Evolutionary conservation across 1,140 invertebrate species (phyloP).

Genomic region (Saccostrea glomerata): DNA sequence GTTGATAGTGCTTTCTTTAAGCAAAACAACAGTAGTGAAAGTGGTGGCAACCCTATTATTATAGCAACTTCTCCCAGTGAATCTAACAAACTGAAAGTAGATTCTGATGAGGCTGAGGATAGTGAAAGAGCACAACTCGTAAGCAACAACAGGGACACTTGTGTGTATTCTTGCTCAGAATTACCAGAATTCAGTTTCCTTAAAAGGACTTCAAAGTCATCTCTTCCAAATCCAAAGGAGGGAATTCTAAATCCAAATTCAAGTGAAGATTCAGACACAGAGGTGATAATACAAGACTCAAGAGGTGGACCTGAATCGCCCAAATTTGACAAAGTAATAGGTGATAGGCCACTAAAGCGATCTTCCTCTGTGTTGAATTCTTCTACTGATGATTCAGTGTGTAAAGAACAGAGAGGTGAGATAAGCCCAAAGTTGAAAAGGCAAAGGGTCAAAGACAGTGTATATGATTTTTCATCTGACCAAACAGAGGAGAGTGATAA

Average conservation of each 20-base stretch:
- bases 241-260: neutral
- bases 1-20: slow-evolving; percentile 14
- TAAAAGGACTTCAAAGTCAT: neutral
- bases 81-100: neutral
- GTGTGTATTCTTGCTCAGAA: slow-evolving; percentile 37
- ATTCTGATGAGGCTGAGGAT: too few species aligned
- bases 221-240: neutral
- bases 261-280: neutral
- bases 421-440: slow-evolving; percentile 16
- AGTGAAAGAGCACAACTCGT: neutral
- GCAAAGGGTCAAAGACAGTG: neutral
- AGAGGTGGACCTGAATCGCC: neutral
- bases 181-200: slow-evolving; percentile 45
- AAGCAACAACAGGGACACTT: neutral
- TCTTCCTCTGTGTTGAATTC: neutral
- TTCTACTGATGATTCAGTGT: neutral
- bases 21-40: neutral
- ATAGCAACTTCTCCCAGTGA: neutral
- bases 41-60: neutral
- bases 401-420: neutral
- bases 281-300: neutral
- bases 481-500: neutral
- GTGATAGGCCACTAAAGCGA: neutral
- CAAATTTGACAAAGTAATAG: neutral
- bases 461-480: neutral